Evolutionary conservation across 2,888 invertebrate species (phyloP), one percentile per base, ranked within the genome.

Genomic region (Dicycla oo): DNA sequence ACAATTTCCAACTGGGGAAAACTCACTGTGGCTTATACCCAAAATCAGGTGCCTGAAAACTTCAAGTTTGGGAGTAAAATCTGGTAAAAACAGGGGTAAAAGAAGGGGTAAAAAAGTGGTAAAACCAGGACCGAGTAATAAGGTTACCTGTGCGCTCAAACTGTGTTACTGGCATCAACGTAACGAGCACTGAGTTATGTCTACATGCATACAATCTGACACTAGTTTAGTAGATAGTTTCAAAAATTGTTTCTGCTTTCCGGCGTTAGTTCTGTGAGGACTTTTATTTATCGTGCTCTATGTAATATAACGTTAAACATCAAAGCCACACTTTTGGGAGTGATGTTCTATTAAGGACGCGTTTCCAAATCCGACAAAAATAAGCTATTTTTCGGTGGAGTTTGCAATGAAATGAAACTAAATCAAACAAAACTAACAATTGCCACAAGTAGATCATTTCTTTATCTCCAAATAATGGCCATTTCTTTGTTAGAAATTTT

Each of bases 141-240:
- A 61, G 56, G 73, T 82, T 77, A 69, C 69, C 68, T 66, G 45
- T 47, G 49, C 53, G 63, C 26, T 40, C 70, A 66, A 74, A 75
- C 74, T 64, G 43, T 68, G 78, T 73, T 84, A 78, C 69, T 57
- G 38, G 5, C 64, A 68, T 81, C 71, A 61, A 56, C 78, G 66
- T 81, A 79, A 79, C 77, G 81, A 77, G 47, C 26, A 54, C 60
- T 38, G 56, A 81, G 70, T 76, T 69, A 45, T 45, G 67, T 80
- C 51, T 64, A 63, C 53, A 67, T 69, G 30, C 51, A 64, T 54
- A 49, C 51, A 54, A 68, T 40, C 69, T 69, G 75, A 49, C 60
- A 65, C 80, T 75, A 58, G 58, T 54, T 58, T 57, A 61, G 58
- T 47, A 30, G n/a, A n/a, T 30, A 67, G 58, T 73, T 63, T 63